A percentile compares a stretch with the other conserved stretches of the same genome.
Conservation (phyloP, 2,888 invertebrate species). For the Cephus pulcher region DNA sequence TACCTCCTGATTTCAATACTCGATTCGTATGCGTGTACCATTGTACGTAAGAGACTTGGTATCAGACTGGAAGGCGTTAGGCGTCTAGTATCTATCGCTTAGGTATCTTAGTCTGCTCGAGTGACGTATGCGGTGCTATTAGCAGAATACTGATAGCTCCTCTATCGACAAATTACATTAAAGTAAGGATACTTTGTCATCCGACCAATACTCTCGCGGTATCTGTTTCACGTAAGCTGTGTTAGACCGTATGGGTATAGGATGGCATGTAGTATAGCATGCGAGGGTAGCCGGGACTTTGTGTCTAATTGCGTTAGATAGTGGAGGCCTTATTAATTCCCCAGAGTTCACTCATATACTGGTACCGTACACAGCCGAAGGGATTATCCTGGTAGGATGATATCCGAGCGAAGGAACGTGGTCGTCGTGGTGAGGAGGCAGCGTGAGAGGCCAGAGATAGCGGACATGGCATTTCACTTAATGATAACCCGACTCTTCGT, state of each 20-base stretch:
- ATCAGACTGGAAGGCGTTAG: background rate
- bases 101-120: background rate
- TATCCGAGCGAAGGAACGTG: constrained; percentile 13
- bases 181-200: constrained; percentile 32
- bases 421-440: constrained; percentile 33
- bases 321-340: constrained; percentile 63
- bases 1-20: background rate
- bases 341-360: constrained; percentile 38
- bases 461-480: constrained; percentile 67
- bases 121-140: background rate
- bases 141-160: constrained; percentile 27
- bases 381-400: constrained; percentile 42
- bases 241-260: background rate
- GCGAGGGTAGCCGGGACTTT: constrained; percentile 18
- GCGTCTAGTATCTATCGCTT: background rate
- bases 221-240: constrained; percentile 11
- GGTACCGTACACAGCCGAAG: constrained; percentile 33
- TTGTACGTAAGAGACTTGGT: background rate
- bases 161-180: constrained; percentile 49
- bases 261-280: background rate
- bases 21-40: background rate
- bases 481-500: constrained; percentile 61
- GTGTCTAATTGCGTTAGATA: constrained; percentile 66
- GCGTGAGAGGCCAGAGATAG: constrained; percentile 51
- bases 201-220: constrained; percentile 33